These are phyloP conservation scores for Xylota sylvarum DNA, from an alignment of 2,888 invertebrate species.

Conservation along the genomic window DNA sequence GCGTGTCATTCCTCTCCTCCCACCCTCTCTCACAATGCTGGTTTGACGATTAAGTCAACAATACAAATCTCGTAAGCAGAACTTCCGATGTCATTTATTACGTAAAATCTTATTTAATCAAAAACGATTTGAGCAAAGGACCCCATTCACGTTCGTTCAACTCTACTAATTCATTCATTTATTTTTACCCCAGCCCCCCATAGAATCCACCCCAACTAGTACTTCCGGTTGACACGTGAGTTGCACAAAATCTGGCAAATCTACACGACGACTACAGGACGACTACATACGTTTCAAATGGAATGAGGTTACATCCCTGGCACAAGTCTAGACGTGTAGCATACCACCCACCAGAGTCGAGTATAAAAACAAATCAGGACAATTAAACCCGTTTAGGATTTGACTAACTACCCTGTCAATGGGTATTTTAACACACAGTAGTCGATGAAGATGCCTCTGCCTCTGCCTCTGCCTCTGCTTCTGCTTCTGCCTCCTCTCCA, in stretches of 20 bases:
- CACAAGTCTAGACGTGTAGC: background rate
- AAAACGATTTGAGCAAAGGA: conserved; percentile 3
- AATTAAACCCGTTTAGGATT: conserved; percentile 68
- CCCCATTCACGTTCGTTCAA: conserved; percentile 12
- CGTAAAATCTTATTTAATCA: conserved; percentile 58
- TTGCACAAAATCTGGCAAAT: conserved; percentile 61
- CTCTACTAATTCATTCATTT: conserved; percentile 25
- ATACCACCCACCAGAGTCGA: background rate
- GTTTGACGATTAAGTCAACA: conserved; percentile 51
- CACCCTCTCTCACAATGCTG: background rate
- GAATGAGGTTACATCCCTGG: background rate
- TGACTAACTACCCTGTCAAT: conserved; percentile 63
- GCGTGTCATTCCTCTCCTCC: conserved; percentile 2
- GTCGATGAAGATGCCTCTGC: conserved; percentile 28
- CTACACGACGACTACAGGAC: conserved; percentile 32
- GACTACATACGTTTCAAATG: background rate
- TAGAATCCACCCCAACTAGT: background rate
- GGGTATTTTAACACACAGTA: conserved; percentile 27
- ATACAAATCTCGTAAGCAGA: conserved; percentile 16
- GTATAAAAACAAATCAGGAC: conserved; percentile 61
- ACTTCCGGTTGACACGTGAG: conserved; percentile 66
- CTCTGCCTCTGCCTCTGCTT: no score
- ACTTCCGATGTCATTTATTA: conserved; percentile 58
- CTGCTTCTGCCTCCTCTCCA: no score
- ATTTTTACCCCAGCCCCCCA: conserved; percentile 13